These are phyloP conservation scores for Eugnorisma glareosa DNA, from an alignment of 2,888 invertebrate species.

Conservation along the genomic window DNA sequence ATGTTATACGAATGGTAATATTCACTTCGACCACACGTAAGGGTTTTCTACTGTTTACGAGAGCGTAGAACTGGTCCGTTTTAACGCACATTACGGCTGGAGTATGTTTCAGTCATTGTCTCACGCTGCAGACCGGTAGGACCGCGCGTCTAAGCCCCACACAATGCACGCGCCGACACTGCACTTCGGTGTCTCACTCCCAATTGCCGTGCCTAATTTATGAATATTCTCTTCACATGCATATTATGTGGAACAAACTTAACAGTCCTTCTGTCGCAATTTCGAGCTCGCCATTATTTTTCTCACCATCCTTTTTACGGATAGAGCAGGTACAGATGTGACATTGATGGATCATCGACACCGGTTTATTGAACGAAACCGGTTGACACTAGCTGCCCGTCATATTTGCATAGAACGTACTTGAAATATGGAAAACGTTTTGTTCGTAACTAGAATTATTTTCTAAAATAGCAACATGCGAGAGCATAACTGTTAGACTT, in stretches of 20 bases:
- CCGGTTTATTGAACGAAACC: slow-evolving; percentile 71
- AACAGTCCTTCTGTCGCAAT: slow-evolving; percentile 67
- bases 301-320: slow-evolving; percentile 64
- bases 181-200: slow-evolving; percentile 65
- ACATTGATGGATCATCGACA: slow-evolving; percentile 82
- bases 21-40: no score
- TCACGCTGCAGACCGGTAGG: slow-evolving; percentile 53
- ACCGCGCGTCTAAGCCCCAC: slow-evolving; percentile 42
- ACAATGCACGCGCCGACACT: slow-evolving; percentile 71
- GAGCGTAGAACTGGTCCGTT: slow-evolving; percentile 56
- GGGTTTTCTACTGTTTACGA: slow-evolving; percentile 56
- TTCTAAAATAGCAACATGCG: slow-evolving; percentile 44
- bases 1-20: slow-evolving; percentile 47
- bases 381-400: slow-evolving; percentile 65
- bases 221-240: slow-evolving; percentile 76
- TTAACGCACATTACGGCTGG: slow-evolving; percentile 58
- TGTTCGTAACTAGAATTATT: slow-evolving; percentile 69
- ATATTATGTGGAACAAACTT: slow-evolving; percentile 67
- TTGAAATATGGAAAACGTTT: slow-evolving; percentile 70
- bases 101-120: slow-evolving; percentile 68
- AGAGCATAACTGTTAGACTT: slow-evolving; percentile 10
- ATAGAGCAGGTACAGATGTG: slow-evolving; percentile 72
- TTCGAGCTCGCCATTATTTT: slow-evolving; percentile 49
- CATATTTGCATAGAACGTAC: slow-evolving; percentile 77
- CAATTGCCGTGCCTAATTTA: slow-evolving; percentile 71